phyloP scores from a whole-genome alignment of 2,797 vertebrate genomes.

The Chromis chromis region DNA sequence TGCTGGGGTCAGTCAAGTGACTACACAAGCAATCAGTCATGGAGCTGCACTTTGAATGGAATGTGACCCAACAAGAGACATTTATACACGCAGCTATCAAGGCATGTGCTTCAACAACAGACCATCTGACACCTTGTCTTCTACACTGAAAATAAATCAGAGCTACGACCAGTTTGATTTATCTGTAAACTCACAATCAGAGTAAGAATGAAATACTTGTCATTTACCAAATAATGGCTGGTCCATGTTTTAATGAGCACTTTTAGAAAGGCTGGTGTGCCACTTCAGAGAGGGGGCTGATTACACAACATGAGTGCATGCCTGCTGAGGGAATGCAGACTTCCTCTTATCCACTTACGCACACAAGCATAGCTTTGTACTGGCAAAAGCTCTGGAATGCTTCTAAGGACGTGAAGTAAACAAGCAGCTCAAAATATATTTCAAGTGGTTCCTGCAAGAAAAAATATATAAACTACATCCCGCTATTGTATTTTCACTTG shows the following conservation, averaged over 20 bases:
- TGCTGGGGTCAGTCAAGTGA: conserved; percentile 22
- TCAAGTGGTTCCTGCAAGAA: conserved; percentile 56
- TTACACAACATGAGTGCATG: conserved; percentile 83
- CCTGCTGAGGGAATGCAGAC: conserved; percentile 83
- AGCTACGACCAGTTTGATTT: not conserved
- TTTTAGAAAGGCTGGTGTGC: conserved; percentile 42
- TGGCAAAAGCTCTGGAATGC: conserved; percentile 82
- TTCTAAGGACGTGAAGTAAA: conserved; percentile 80
- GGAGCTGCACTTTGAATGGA: conserved; percentile 37
- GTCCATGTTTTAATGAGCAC: conserved; percentile 11
- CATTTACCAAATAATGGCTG: conserved; percentile 7
- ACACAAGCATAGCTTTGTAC: conserved; percentile 84
- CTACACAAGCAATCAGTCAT: not conserved
- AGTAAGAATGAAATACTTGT: conserved; percentile 1
- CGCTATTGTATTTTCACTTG: conserved; percentile 21
- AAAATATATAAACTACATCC: conserved; percentile 36
- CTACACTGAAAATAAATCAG: conserved; percentile 14
- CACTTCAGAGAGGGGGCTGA: conserved; percentile 70
- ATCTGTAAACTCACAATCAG: not conserved
- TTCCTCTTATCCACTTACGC: conserved; percentile 86
- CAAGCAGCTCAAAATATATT: conserved; percentile 78
- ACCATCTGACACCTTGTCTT: conserved; percentile 28
- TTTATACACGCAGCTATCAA: conserved; percentile 55
- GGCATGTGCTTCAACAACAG: conserved; percentile 40
- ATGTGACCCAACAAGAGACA: conserved; percentile 55